A percentile compares a stretch with the other conserved stretches of the same genome.
Conservation (phyloP, 2,797 vertebrate genomes). For the Gymnoscopelus braueri region DNA sequence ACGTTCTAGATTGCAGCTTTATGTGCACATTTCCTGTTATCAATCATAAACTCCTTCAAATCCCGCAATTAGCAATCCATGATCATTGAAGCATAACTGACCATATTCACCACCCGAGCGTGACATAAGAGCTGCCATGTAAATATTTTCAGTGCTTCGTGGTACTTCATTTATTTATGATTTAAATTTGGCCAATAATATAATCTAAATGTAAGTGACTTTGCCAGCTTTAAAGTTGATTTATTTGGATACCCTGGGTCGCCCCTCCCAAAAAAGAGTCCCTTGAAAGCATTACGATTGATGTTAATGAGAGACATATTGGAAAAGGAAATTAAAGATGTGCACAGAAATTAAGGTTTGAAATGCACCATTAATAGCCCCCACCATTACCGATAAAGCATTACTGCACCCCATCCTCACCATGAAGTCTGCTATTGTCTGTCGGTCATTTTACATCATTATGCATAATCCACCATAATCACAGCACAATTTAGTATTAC, state of each 20-base stretch:
- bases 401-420: slow-evolving; percentile 19
- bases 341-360: slow-evolving; percentile 65
- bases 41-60: slow-evolving; percentile 8
- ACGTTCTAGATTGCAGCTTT: no score
- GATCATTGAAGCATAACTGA: slow-evolving; percentile 8
- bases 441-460: slow-evolving; percentile 67
- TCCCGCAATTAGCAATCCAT: slow-evolving; percentile 32
- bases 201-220: slow-evolving; percentile 15
- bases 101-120: no score
- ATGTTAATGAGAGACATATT: slow-evolving; percentile 63
- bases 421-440: slow-evolving; percentile 65
- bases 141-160: no score
- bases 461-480: slow-evolving; percentile 76
- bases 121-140: no score
- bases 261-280: slow-evolving; percentile 39
- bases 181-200: not conserved
- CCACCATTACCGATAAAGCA: not conserved
- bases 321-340: slow-evolving; percentile 61
- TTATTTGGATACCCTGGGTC: slow-evolving; percentile 31
- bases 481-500: slow-evolving; percentile 75
- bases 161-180: slow-evolving; percentile 11
- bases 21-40: slow-evolving; percentile 13
- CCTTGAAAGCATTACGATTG: slow-evolving; percentile 54
- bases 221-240: slow-evolving; percentile 25
- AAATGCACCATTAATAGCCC: slow-evolving; percentile 70